Conservation (phyloP, 2,113 vertebrate species). For the Oreochromis spilurus region DNA sequence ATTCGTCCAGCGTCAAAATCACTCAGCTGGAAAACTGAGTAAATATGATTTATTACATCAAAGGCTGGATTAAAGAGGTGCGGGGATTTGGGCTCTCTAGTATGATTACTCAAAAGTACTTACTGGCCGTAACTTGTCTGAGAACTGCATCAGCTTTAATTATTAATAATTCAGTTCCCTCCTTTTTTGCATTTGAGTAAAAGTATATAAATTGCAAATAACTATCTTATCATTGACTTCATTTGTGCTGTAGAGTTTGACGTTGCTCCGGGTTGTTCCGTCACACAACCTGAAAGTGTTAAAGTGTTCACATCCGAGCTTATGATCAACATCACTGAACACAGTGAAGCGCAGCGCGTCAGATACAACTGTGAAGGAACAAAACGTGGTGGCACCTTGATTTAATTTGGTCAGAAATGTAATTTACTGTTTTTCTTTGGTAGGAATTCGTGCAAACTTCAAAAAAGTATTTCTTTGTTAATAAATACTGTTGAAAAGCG, state of each 20-base stretch:
- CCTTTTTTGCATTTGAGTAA: accelerated
- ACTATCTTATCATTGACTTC: neutral
- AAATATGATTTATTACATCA: conserved; percentile 16
- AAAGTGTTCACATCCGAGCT: accelerated
- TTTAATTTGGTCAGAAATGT: neutral
- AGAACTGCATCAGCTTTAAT: neutral
- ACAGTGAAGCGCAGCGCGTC: neutral
- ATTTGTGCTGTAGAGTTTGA: neutral
- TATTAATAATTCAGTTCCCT: neutral
- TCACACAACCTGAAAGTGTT: neutral
- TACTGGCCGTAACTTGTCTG: neutral
- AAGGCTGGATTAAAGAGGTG: conserved; percentile 27
- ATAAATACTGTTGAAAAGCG: accelerated
- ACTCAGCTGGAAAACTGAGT: neutral
- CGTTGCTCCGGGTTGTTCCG: neutral
- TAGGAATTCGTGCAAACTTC: neutral
- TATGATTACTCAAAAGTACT: conserved; percentile 9
- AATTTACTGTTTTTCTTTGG: neutral
- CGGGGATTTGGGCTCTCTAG: conserved; percentile 22
- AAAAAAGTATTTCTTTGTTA: neutral
- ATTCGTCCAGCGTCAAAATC: neutral
- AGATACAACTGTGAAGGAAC: neutral
- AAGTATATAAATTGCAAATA: neutral
- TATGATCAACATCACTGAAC: neutral
- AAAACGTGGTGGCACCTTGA: neutral